These are phyloP conservation scores for Maniola hyperantus DNA, from an alignment of 2,888 invertebrate species.

Conservation along the genomic window DNA sequence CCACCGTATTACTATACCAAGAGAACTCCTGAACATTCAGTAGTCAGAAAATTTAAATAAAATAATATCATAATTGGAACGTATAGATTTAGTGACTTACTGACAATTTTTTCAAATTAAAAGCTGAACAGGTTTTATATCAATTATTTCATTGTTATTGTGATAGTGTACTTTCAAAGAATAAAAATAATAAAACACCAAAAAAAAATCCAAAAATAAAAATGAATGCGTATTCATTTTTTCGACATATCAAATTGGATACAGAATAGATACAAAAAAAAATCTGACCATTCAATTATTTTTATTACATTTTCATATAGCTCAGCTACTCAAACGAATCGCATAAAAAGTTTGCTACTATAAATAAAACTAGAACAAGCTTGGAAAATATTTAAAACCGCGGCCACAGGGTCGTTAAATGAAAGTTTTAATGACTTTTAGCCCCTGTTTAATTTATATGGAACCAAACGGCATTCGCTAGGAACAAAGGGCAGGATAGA, in stretches of 20 bases:
- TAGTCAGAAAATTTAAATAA: no score
- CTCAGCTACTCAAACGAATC: background rate
- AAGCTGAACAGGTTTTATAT: background rate
- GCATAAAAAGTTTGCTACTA: conserved; percentile 21
- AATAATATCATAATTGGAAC: no score
- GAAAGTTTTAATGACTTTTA: conserved; percentile 34
- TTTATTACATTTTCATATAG: conserved; percentile 5
- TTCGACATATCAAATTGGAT: conserved; percentile 1
- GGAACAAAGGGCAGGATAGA: conserved; percentile 45
- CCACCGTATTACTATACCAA: no score
- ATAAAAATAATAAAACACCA: no score
- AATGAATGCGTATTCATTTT: background rate
- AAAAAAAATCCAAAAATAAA: no score
- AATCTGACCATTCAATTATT: background rate
- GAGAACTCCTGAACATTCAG: no score
- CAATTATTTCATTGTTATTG: background rate
- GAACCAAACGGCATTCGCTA: conserved; percentile 39
- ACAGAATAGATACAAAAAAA: background rate
- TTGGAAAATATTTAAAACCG: conserved; percentile 33
- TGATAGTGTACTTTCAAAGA: background rate
- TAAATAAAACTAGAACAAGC: conserved; percentile 28
- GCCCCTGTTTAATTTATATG: conserved; percentile 31
- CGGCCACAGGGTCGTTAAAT: conserved; percentile 26
- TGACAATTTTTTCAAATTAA: background rate
- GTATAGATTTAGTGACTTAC: background rate